Evolutionary conservation across 2,113 vertebrate genomes (phyloP), one percentile per base, ranked within the genome.

Genomic region (Ptilonorhynchus violaceus): DNA sequence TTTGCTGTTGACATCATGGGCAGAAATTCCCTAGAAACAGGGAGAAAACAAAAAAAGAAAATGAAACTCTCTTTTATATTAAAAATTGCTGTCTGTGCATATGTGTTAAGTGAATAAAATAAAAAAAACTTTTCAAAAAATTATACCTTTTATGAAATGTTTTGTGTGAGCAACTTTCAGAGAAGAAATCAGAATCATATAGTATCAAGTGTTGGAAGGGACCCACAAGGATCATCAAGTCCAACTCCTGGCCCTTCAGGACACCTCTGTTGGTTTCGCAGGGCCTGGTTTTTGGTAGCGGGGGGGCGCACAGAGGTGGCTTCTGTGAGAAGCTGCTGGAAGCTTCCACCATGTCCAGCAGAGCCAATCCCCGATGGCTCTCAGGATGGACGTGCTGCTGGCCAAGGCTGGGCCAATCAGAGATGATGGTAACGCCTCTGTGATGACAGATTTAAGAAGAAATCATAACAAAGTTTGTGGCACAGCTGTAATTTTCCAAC

Each of bases 21-120:
- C 25, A 87, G 73, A 79, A 81, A 53, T 62, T 35, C 14, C 15
- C 7, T 44, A 80, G 16, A 31, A 47, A 3, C 27, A 83, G 4
- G 33, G 37, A 66, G 6, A 85, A 88, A 14, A 37, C 5, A 8
- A 47, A 50, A 69, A 33, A 75, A 82, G 1, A 59, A 63, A 58
- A 60, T 0, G 0, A 35, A 78, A 9, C 1, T 15, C 1, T 17
- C 73, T 58, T 69, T 77, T 39, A 5, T 23, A 37, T 10, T 50
- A 41, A 82, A 72, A 50, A 50, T 10, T 13, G 78, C 1, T 37
- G 7, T 49, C 24, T 85, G 31, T 2, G 1, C 6, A 13, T 9
- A 19, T 37, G 11, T 25, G 4, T 49, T 56, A 21, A 18, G 17
- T 41, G 4, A 42, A 50, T 7, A 50, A 22, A 19, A 24, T 14